Conservation (phyloP, 2,797 vertebrate species). For the Scleropages formosus region DNA sequence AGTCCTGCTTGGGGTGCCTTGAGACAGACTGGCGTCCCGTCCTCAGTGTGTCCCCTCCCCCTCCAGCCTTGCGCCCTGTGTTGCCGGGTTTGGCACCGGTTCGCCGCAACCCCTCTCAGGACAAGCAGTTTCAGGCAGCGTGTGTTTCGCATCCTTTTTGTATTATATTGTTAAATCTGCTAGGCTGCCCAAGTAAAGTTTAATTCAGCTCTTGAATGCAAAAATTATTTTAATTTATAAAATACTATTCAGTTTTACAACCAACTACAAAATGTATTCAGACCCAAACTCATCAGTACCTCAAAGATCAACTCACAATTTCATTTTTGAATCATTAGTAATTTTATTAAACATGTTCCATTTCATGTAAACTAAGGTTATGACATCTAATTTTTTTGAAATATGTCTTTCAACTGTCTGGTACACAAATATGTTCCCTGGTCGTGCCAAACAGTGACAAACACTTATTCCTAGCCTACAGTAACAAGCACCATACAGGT, state of each 20-base stretch:
- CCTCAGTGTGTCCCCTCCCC: too few relatives aligned
- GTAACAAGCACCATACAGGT: constrained; percentile 15
- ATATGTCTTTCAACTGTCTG: constrained; percentile 10
- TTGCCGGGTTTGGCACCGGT: too few relatives aligned
- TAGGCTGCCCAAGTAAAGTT: too few relatives aligned
- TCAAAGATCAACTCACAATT: not conserved
- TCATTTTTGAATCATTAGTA: not conserved
- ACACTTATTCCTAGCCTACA: not conserved
- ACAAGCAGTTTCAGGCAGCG: too few relatives aligned
- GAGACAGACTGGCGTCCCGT: too few relatives aligned
- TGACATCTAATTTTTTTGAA: not conserved
- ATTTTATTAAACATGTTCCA: not conserved
- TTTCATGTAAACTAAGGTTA: constrained; percentile 2
- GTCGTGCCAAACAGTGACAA: constrained; percentile 11
- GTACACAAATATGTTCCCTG: constrained; percentile 1
- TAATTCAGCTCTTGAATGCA: too few relatives aligned
- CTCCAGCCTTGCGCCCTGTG: too few relatives aligned
- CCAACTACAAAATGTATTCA: not conserved
- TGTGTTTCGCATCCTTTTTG: too few relatives aligned
- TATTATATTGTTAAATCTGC: too few relatives aligned
- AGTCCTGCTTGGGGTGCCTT: too few relatives aligned
- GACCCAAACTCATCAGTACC: not conserved
- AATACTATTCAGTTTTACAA: not conserved
- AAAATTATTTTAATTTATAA: too few relatives aligned
- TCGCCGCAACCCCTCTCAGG: too few relatives aligned